Base-by-base conservation (phyloP, 2,113 vertebrate genomes). In the Osmerus mordax region DNA sequence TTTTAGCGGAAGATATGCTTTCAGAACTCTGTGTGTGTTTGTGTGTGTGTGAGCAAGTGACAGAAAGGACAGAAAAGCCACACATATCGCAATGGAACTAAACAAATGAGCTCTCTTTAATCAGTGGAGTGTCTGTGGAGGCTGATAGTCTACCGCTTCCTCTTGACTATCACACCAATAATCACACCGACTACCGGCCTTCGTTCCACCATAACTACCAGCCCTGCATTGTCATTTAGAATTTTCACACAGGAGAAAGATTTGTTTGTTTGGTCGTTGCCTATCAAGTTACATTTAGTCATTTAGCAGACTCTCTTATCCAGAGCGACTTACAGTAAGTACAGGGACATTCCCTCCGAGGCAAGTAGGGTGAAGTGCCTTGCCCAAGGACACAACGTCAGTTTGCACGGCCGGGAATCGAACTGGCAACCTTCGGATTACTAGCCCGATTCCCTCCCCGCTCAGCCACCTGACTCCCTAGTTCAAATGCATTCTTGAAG, bases 101-200 rank as follows among this genome's bases (percentile, higher is more conserved):
- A 78, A 78, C 75, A 81, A 87, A 84, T 56, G 71, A 84, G 83
- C 74, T 23, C 76, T 64, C 75, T 85, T 69, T 3, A 9, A 74
- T 81, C 72, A 32, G n/a, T n/a, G n/a, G n/a, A n/a, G n/a, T n/a
- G n/a, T n/a, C n/a, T n/a, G n/a, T n/a, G n/a, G n/a, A n/a, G n/a
- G n/a, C n/a, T n/a, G 13, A 21, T 21, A 21, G 21, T 21, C 23
- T 67, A 1, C 71, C 66, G 36, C 8, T 41, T 73, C 73, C 53
- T 81, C 62, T 68, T 52, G 36, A 67, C 67, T 66, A 55, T 19
- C 56, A 19, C 18, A 21, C 18, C 21, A 3, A 8, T 16, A 41
- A 41, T 8, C 36, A 7, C 36, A 41, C 36, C 8, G 7, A 9
- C 36, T 9, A 6, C 36, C 36, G 7, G 36, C 36, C 36, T 41